Percentiles rank a stretch among this genome's conserved stretches.
phyloP scores from a whole-genome alignment of 2,797 vertebrate genomes.

The Silurus aristotelis region DNA sequence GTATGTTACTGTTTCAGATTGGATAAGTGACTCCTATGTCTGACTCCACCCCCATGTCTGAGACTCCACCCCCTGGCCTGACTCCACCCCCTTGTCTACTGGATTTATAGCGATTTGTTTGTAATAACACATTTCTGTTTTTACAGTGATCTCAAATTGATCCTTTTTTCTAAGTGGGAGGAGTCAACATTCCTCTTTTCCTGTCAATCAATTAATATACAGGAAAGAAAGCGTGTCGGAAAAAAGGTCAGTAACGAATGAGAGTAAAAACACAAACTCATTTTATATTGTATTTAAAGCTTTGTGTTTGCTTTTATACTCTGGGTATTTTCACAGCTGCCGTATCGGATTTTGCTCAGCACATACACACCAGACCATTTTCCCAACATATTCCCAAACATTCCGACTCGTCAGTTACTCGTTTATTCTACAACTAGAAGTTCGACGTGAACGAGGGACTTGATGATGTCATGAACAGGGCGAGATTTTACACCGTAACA shows the following conservation, averaged over 20 bases:
- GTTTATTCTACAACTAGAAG: background rate
- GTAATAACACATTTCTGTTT: background rate
- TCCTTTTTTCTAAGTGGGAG: background rate
- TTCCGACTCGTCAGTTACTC: too few species aligned
- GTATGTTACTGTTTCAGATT: too few species aligned
- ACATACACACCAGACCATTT: too few species aligned
- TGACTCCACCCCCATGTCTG: too few species aligned
- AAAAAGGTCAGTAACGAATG: background rate
- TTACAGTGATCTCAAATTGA: background rate
- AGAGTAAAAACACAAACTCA: background rate
- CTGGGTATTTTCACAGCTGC: background rate
- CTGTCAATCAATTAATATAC: background rate
- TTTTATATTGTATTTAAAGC: too few species aligned
- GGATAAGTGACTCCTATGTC: background rate
- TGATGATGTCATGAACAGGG: background rate
- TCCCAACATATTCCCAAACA: background rate
- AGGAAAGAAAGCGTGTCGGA: background rate
- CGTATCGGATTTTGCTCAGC: background rate
- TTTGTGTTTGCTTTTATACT: background rate
- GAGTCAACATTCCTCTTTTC: background rate
- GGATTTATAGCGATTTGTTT: background rate
- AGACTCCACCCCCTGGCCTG: background rate
- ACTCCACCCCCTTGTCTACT: background rate
- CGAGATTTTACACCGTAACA: background rate
- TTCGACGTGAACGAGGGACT: background rate